Percentiles rank a stretch among this genome's conserved stretches.
Conservation (phyloP, 2,113 vertebrate species). For the Todiramphus chloris region DNA sequence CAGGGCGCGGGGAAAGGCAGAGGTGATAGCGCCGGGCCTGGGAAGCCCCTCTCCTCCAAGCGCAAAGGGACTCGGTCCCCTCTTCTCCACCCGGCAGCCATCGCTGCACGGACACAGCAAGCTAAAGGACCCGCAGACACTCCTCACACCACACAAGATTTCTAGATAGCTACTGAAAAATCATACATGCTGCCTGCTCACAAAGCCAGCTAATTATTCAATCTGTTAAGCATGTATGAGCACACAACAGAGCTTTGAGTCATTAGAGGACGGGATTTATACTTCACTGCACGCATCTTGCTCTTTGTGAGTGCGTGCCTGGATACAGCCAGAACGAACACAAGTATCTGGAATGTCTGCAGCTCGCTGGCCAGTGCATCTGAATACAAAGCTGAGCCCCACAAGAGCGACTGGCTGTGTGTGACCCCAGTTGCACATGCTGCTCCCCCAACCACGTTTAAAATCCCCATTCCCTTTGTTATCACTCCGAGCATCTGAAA, state of each 20-base stretch:
- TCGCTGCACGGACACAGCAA: accelerated
- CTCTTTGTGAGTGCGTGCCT: slow-evolving; percentile 64
- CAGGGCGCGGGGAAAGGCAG: not conserved
- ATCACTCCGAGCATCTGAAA: not conserved
- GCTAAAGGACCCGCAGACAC: not conserved
- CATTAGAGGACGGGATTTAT: slow-evolving; percentile 61
- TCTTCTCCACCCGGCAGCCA: not conserved
- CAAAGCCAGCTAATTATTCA: slow-evolving; percentile 64
- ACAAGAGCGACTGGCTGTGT: not conserved
- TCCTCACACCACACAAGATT: not conserved
- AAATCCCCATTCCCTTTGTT: not conserved
- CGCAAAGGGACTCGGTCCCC: not conserved
- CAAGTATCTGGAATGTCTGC: slow-evolving; percentile 66
- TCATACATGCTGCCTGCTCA: not conserved
- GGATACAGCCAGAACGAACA: slow-evolving; percentile 58
- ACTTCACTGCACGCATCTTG: slow-evolving; percentile 68
- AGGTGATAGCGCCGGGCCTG: not conserved
- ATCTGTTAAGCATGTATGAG: slow-evolving; percentile 55
- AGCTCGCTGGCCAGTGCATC: slow-evolving; percentile 29
- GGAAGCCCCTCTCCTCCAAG: not conserved
- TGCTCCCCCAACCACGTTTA: not conserved
- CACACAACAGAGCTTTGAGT: slow-evolving; percentile 44
- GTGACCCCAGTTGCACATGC: not conserved
- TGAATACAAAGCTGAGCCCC: slow-evolving; percentile 57
- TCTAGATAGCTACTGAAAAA: not conserved